Base-by-base conservation (phyloP, 2,888 invertebrate genomes). In the Eupithecia insigniata region DNA sequence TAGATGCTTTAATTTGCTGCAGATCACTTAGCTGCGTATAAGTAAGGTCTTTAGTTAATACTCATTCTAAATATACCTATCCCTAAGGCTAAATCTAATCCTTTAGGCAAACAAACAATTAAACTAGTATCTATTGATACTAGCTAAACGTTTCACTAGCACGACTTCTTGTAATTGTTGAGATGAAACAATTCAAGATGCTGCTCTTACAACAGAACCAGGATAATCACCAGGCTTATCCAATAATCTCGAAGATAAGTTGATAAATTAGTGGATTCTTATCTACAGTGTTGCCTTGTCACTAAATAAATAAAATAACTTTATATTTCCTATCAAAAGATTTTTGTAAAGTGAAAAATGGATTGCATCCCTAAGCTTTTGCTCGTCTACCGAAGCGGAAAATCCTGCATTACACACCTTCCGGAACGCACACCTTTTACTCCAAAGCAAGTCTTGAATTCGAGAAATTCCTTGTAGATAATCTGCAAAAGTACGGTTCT, bases 401-500 rank as follows among this genome's bases (percentile, higher is more conserved):
- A 74, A 74, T 69, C 61, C 67, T 58, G 66, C 71, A 74, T 71
- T 69, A 71, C 69, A 64, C 60, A 62, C 58, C 34, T 65, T 67
- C 62, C 55, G 71, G 66, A 66, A 71, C 66, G 69, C 74, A 69
- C 62, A 58, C 46, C 61, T 74, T 71, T 73, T 36, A 67, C 65
- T 60, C 61, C 62, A 71, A 70, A 76, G 70, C 71, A 62, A 66
- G 60, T 67, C 55, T 55, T 55, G 65, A 73, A 66, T 75, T 39
- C 43, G 46, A 70, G 72, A 73, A 74, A 70, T 62, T 70, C 65
- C 51, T 67, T 60, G 71, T 74, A 80, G 80, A 78, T 84, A 86
- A 86, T 87, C 83, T 81, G 81, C 78, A 80, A 79, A 82, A 84
- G 84, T 79, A 79, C 81, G 76, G 83, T 84, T 87, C 85, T 84